These are phyloP conservation scores for Ferrisia virgata DNA, from an alignment of 2,888 invertebrate species.

Conservation along the genomic window DNA sequence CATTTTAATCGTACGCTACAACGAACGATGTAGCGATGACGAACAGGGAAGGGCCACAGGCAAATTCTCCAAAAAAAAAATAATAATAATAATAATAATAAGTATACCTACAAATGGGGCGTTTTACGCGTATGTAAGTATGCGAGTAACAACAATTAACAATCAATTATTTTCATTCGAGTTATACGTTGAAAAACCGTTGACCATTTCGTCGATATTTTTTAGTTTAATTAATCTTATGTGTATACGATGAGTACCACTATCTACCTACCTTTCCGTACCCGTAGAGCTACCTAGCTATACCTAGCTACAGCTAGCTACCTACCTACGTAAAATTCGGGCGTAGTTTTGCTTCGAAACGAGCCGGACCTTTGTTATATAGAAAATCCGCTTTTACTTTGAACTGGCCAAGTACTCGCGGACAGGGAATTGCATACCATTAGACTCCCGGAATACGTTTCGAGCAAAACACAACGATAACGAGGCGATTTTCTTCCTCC, in stretches of 20 bases:
- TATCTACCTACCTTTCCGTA: too few species aligned
- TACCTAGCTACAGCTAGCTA: too few species aligned
- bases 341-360: slow-evolving; percentile 1
- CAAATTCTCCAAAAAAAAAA: not conserved
- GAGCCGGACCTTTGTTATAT: not conserved
- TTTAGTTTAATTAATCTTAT: slow-evolving; percentile 24
- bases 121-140: not conserved
- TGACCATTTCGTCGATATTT: slow-evolving; percentile 9
- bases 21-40: not conserved
- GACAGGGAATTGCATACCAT: too few species aligned
- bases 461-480: not conserved
- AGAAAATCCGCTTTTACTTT: not conserved
- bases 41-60: not conserved
- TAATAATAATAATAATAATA: not conserved
- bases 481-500: not conserved
- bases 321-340: not conserved
- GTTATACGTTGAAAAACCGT: slow-evolving; percentile 8
- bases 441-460: too few species aligned
- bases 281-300: too few species aligned
- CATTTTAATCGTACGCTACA: not conserved
- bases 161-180: slow-evolving; percentile 35
- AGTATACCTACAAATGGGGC: too few species aligned
- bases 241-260: not conserved
- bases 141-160: slow-evolving; percentile 42
- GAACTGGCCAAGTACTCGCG: too few species aligned